A percentile compares a stretch with the other conserved stretches of the same genome.
phyloP scores from a whole-genome alignment of 2,113 vertebrate genomes.

The Dendrocopos noguchii region DNA sequence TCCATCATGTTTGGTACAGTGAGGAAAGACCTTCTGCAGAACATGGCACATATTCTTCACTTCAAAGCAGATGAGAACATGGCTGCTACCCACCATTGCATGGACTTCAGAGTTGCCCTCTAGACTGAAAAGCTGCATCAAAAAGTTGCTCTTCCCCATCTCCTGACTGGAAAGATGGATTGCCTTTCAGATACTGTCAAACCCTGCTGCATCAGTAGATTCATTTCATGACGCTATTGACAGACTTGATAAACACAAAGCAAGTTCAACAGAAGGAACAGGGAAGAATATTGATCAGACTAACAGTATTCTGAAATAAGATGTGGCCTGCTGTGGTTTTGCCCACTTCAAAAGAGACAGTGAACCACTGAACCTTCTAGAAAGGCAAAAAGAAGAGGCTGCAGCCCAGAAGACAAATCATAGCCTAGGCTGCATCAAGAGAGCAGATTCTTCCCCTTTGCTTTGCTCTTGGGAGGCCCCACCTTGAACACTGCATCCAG shows the following conservation, averaged over 20 bases:
- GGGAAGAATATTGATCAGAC: background rate
- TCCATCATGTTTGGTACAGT: fast-evolving
- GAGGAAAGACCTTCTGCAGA: background rate
- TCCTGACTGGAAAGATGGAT: background rate
- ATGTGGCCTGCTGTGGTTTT: background rate
- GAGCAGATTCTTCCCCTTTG: too few relatives aligned
- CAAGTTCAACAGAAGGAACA: background rate
- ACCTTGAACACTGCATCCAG: too few relatives aligned
- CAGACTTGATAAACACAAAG: background rate
- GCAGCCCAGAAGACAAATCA: too few relatives aligned
- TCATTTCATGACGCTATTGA: background rate
- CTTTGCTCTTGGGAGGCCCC: too few relatives aligned
- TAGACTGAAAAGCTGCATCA: fast-evolving
- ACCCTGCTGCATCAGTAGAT: background rate
- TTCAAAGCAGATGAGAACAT: background rate
- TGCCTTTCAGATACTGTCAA: background rate
- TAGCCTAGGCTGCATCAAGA: too few relatives aligned
- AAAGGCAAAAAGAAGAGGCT: background rate
- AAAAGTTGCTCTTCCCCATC: background rate
- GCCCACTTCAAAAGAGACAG: background rate
- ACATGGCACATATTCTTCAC: fast-evolving
- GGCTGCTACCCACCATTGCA: background rate
- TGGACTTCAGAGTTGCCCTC: fast-evolving
- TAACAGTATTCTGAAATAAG: background rate
- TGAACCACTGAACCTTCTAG: background rate